Percentiles rank a stretch among this genome's conserved stretches.
phyloP scores from a whole-genome alignment of 2,113 vertebrate genomes.

The Hemibagrus wyckioides region DNA sequence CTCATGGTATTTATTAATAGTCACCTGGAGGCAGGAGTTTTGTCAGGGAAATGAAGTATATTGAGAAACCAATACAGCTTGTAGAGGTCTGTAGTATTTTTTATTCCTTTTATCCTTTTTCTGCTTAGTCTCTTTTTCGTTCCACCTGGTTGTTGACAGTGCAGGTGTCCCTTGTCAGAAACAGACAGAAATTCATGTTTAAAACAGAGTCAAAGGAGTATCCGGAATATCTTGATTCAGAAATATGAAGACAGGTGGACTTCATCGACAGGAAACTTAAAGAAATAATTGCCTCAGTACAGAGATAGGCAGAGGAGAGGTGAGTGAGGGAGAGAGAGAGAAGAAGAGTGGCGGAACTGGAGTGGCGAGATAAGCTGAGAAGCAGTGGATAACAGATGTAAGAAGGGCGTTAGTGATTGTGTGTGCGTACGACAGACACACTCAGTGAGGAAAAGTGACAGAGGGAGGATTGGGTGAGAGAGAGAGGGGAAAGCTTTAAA shows the following conservation, averaged over 20 bases:
- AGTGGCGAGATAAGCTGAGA: slow-evolving; percentile 51
- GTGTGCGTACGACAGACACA: slow-evolving; percentile 36
- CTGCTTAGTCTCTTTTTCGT: background rate
- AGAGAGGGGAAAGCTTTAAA: slow-evolving; percentile 44
- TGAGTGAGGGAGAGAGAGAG: slow-evolving; percentile 46
- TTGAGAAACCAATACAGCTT: background rate
- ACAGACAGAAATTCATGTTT: slow-evolving; percentile 48
- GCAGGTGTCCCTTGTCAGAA: slow-evolving; percentile 71
- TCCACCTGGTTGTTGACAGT: slow-evolving; percentile 59
- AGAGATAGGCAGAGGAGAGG: slow-evolving; percentile 45
- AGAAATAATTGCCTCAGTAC: slow-evolving; percentile 48
- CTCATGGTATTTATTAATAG: background rate
- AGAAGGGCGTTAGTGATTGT: slow-evolving; percentile 48
- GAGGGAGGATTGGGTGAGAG: slow-evolving; percentile 42
- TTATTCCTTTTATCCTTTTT: background rate
- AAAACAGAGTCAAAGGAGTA: slow-evolving; percentile 7
- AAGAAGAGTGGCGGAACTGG: slow-evolving; percentile 34
- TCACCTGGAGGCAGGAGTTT: background rate
- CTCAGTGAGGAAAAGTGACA: slow-evolving; percentile 38
- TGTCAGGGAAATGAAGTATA: background rate
- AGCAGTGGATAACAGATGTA: slow-evolving; percentile 62
- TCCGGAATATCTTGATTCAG: background rate
- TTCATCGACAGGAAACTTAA: slow-evolving; percentile 59
- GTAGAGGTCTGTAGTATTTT: background rate
- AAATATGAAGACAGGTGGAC: slow-evolving; percentile 57